Conservation (phyloP, 2,888 invertebrate species). For the Drosophila sordidula region DNA sequence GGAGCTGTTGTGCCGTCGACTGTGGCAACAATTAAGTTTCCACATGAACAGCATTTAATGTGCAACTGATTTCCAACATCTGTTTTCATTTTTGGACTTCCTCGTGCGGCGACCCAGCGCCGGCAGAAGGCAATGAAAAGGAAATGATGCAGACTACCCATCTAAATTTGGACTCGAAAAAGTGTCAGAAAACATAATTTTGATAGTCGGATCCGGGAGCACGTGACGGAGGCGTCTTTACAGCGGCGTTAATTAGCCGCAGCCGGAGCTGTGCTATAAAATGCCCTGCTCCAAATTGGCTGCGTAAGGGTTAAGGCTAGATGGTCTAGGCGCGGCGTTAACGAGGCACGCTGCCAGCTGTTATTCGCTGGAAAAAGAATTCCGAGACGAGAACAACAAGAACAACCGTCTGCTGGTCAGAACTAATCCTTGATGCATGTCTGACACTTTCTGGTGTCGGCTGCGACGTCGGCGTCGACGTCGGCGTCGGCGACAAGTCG, state of each 20-base stretch:
- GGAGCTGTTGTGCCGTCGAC: conserved; percentile 31
- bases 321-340: conserved; percentile 34
- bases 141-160: conserved; percentile 71
- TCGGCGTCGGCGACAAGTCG: conserved; percentile 52
- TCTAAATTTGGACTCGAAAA: conserved; percentile 71
- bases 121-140: conserved; percentile 63
- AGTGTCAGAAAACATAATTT: conserved; percentile 73
- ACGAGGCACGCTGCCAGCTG: conserved; percentile 58
- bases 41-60: conserved; percentile 83
- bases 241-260: conserved; percentile 81
- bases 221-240: conserved; percentile 64
- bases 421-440: conserved; percentile 68
- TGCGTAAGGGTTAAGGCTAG: conserved; percentile 45
- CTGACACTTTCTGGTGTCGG: conserved; percentile 55
- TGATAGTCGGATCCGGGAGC: conserved; percentile 51
- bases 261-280: conserved; percentile 42
- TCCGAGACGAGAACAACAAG: conserved; percentile 1
- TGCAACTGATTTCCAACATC: conserved; percentile 84
- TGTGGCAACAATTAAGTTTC: conserved; percentile 83
- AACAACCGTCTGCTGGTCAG: conserved; percentile 54
- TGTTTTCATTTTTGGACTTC: conserved; percentile 81
- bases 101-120: conserved; percentile 38
- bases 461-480: conserved; percentile 7
- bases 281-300: conserved; percentile 55
- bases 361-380: conserved; percentile 37